Conservation (phyloP, 2,888 invertebrate genomes). For the Schrankia costaestrigalis region DNA sequence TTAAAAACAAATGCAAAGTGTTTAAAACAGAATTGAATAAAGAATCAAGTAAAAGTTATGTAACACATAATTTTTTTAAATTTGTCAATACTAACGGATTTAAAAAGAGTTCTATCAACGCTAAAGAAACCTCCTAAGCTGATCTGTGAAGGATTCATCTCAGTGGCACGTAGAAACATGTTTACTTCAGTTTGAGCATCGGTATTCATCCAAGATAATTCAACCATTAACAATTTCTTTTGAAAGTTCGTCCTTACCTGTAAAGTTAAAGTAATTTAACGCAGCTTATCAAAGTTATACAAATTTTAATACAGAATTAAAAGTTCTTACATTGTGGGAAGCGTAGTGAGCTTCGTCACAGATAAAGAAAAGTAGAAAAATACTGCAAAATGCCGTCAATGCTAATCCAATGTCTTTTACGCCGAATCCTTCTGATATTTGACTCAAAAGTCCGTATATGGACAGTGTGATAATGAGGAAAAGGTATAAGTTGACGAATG, state of each 20-base stretch:
- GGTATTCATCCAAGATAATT: conserved; percentile 88
- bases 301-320: too few species aligned
- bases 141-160: conserved; percentile 88
- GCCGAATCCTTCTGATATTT: conserved; percentile 87
- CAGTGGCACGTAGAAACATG: conserved; percentile 87
- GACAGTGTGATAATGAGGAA: conserved; percentile 88
- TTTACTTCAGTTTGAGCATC: conserved; percentile 88
- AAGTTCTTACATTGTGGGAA: conserved; percentile 85
- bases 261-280: not conserved
- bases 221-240: conserved; percentile 86
- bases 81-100: conserved; percentile 78
- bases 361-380: conserved; percentile 84
- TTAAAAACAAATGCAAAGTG: too few species aligned
- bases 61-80: not conserved
- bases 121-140: conserved; percentile 87
- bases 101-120: conserved; percentile 86
- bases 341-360: conserved; percentile 88
- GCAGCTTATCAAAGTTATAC: too few species aligned
- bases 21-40: not conserved
- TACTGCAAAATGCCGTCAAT: conserved; percentile 84
- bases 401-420: conserved; percentile 86
- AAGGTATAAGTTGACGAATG: conserved; percentile 84
- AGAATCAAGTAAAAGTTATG: too few species aligned
- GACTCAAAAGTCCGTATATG: conserved; percentile 86
- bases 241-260: conserved; percentile 86